Percentiles rank a stretch among this genome's conserved stretches.
Conservation (phyloP, 2,113 vertebrate species). For the Lanius ludovicianus region DNA sequence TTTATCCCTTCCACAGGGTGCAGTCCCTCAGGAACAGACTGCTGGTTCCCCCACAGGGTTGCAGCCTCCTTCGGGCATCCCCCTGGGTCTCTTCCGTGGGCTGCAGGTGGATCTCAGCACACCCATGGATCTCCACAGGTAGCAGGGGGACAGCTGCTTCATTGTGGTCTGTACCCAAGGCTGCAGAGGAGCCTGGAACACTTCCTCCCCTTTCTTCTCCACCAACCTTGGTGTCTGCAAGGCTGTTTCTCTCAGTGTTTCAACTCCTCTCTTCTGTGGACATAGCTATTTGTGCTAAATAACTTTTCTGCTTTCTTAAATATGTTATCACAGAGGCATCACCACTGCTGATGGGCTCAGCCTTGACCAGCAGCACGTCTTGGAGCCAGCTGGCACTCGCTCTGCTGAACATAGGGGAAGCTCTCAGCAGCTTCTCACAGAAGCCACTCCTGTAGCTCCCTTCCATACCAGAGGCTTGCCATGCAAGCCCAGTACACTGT, state of each 20-base stretch:
- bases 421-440: background rate
- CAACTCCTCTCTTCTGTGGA: background rate
- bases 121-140: fast-evolving
- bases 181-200: background rate
- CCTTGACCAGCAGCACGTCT: background rate
- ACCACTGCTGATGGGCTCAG: background rate
- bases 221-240: background rate
- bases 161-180: fast-evolving
- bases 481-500: background rate
- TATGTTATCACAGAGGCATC: background rate
- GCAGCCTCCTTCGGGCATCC: background rate
- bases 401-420: background rate
- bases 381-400: background rate
- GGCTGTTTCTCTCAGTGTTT: background rate
- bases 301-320: background rate
- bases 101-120: background rate
- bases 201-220: background rate
- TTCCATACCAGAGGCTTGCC: background rate
- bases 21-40: background rate
- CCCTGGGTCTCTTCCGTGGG: background rate
- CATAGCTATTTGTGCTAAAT: background rate
- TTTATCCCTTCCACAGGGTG: background rate
- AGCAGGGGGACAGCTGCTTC: background rate
- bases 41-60: background rate
- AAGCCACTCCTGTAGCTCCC: background rate